Evolutionary conservation across 1,140 invertebrate genomes (phyloP), one percentile per base, ranked within the genome.

Genomic region (Bacillus rossius): DNA sequence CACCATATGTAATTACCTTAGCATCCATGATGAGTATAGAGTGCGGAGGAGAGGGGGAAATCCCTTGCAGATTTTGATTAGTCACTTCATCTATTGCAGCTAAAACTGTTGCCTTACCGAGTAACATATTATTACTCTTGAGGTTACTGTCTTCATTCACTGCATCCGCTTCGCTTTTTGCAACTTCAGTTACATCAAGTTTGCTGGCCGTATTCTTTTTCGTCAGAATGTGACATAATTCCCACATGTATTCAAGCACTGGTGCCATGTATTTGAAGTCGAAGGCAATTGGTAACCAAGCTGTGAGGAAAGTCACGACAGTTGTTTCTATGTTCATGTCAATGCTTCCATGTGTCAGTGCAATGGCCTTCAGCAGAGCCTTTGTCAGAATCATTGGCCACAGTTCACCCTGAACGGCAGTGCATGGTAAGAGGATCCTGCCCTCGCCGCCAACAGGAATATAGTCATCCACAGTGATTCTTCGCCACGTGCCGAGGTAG

Each of bases 321-420:
- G 17, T 45, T 19, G n/a, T 20, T 19, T 45, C 43, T 7, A 45
- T 3, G 17, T 8, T 25, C 4, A 7, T n/a, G 10, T 45, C 8
- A 5, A 19, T 5, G 17, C 43, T n/a, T 3, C 43, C 17, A 19
- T 25, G 4, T 25, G 13, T 20, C 17, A 45, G 4, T 45, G 5
- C 17, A 25, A n/a, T 25, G 13, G n/a, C 43, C 43, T 45, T 45
- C 17, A 45, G 43, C 4, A 45, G 43, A n/a, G 43, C 69, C 54
- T 71, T 71, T 1, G 68, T 56, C 3, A 71, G 61, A 40, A 71
- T 41, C 55, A 71, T 62, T 0, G 69, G 69, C 69, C 69, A 71
- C 10, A 71, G 43, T 29, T 71, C 69, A 3, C 29, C 29, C 29
- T 52, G 59, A 22, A 69, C 65, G 1, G 17, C 34, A 8, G 67